phyloP scores from a whole-genome alignment of 2,888 invertebrate species.

The Euplagia quadripunctaria region DNA sequence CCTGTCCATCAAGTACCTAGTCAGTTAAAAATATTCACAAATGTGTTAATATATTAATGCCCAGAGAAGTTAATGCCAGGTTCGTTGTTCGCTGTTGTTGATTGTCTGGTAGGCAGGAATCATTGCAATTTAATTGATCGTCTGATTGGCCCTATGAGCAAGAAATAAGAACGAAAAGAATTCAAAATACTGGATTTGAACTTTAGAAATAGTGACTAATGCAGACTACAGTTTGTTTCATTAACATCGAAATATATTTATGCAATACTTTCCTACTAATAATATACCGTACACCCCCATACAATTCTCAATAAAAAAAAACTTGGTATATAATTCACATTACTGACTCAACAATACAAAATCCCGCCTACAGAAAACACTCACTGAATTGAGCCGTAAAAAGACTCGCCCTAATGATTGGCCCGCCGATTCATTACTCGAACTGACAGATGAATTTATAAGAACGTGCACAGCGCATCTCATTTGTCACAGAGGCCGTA shows the following conservation, averaged over 20 bases:
- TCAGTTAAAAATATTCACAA: no score
- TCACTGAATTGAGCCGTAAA: constrained; percentile 47
- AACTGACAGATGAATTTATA: constrained; percentile 74
- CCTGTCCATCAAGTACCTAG: no score
- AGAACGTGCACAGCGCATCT: constrained; percentile 54
- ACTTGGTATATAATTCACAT: constrained; percentile 1
- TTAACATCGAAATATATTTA: background rate
- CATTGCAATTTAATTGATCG: no score
- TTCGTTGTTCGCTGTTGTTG: no score
- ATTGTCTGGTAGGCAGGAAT: no score
- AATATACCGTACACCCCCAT: no score
- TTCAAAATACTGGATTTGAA: no score
- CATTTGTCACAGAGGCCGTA: constrained; percentile 62
- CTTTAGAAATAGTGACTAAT: no score
- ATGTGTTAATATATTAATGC: no score
- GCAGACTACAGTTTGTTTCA: no score
- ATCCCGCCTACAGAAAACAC: constrained; percentile 25
- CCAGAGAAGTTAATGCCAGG: no score
- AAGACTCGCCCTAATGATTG: constrained; percentile 59
- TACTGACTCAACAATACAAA: constrained; percentile 21
- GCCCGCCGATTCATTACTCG: constrained; percentile 67
- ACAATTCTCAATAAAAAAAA: no score
- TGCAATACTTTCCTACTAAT: background rate
- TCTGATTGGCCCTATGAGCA: background rate
- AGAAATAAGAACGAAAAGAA: background rate